phyloP scores from a whole-genome alignment of 2,797 vertebrate genomes.

The Cynodonichthys magdalenae region DNA sequence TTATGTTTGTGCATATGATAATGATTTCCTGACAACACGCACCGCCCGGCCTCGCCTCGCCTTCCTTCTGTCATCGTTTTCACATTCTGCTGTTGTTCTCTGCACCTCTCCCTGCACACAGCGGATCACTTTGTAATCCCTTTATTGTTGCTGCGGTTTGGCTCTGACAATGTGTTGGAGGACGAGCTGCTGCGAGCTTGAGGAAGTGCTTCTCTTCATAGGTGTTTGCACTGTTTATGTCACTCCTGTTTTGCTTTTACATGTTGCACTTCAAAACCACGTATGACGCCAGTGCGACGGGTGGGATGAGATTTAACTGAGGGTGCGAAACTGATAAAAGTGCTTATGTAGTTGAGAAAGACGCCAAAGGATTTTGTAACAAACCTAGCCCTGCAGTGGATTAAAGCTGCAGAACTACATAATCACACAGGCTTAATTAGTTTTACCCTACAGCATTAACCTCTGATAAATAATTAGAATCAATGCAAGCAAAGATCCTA shows the following conservation, averaged over 20 bases:
- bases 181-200: constrained; percentile 47
- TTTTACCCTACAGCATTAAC: constrained; percentile 28
- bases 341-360: constrained; percentile 3
- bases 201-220: constrained; percentile 39
- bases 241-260: constrained; percentile 20
- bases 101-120: constrained; percentile 56
- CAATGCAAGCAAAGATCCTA: constrained; percentile 37
- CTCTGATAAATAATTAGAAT: constrained; percentile 48
- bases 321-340: constrained; percentile 25
- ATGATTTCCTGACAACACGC: constrained; percentile 32
- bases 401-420: constrained; percentile 6
- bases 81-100: constrained; percentile 60
- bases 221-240: constrained; percentile 19
- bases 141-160: constrained; percentile 57
- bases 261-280: constrained; percentile 3
- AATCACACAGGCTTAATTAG: constrained; percentile 38
- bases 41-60: constrained; percentile 37
- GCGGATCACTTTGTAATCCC: constrained; percentile 62
- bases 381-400: background rate
- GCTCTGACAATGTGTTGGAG: constrained; percentile 45
- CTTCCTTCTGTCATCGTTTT: constrained; percentile 57
- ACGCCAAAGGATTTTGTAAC: background rate
- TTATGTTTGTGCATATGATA: constrained; percentile 24
- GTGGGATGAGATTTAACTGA: constrained; percentile 14
- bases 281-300: constrained; percentile 14